phyloP scores from a whole-genome alignment of 2,113 vertebrate species.

The Tiliqua scincoides region DNA sequence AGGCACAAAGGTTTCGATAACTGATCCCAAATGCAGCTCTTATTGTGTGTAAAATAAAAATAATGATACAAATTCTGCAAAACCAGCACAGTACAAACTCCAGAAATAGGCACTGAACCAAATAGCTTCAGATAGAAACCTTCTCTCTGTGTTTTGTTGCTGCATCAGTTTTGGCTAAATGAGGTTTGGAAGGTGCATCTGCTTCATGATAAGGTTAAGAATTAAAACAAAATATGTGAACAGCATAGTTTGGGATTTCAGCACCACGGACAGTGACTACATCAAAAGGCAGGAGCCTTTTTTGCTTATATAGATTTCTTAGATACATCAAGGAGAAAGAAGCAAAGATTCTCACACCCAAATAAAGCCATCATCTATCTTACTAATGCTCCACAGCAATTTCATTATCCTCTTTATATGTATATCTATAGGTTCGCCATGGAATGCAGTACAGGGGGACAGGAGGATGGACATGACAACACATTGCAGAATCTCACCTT shows the following conservation, averaged over 20 bases:
- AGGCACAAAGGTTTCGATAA: constrained; percentile 16
- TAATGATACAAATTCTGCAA: background rate
- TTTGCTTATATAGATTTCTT: background rate
- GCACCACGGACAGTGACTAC: constrained; percentile 57
- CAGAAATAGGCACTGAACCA: background rate
- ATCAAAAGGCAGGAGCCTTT: background rate
- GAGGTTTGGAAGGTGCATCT: background rate
- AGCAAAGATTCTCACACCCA: background rate
- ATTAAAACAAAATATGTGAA: background rate
- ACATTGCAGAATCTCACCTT: background rate
- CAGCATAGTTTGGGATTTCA: background rate
- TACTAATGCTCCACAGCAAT: background rate
- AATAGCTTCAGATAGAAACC: background rate
- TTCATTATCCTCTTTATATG: background rate
- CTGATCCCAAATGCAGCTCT: constrained; percentile 16
- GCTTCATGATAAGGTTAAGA: background rate
- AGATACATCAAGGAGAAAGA: background rate
- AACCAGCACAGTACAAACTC: background rate
- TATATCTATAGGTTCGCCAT: background rate
- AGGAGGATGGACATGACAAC: too few species aligned
- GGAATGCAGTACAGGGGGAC: background rate
- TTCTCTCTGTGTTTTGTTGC: background rate
- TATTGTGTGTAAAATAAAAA: constrained; percentile 22
- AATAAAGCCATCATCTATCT: background rate
- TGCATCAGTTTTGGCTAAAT: background rate